Base-by-base conservation (phyloP, 1,140 invertebrate species). In the Drosophila elegans region DNA sequence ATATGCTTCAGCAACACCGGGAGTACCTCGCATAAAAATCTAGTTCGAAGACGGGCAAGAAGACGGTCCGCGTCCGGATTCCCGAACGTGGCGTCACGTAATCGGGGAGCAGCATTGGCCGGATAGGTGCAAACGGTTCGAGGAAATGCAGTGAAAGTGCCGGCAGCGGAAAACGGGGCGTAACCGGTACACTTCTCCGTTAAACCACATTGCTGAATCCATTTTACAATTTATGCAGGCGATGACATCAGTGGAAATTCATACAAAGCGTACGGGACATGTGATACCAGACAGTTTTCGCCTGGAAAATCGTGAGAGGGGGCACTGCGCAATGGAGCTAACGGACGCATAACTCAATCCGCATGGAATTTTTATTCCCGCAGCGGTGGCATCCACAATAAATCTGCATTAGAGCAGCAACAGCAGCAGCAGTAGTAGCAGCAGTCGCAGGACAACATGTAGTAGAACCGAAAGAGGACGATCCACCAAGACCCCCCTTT, bases 311-410 rank as follows among this genome's bases (percentile, higher is more conserved):
- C 6, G 12, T 48, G 38, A 29, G 9, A 13, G 44, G 39, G 12
- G 32, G 34, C 61, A 69, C 74, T 68, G 61, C 76, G 67, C 67
- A 78, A 78, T 68, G 74, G 78, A 88, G 85, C 84, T 88, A 88
- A 88, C 84, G 85, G 80, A 88, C 84, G 84, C 84, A 88, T 89
- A 88, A 90, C 85, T 88, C 84, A 88, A 88, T 88, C 84, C 84
- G 80, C 84, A 89, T 89, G 80, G 80, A 89, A 88, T 88, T 88
- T 88, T 88, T 88, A 88, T 89, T 88, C 80, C 84, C 84, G 85
- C 84, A 85, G 84, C 84, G 80, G 80, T 84, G 84, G 84, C 84
- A 89, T 77, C 61, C 80, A 86, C 80, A 90, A 89, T 89, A 89
- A 89, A 89, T 89, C 84, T 89, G 84, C 84, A 89, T 89, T 89